A percentile compares a stretch with the other conserved stretches of the same genome.
phyloP scores from a whole-genome alignment of 2,888 invertebrate genomes.

The Euphydryas editha region DNA sequence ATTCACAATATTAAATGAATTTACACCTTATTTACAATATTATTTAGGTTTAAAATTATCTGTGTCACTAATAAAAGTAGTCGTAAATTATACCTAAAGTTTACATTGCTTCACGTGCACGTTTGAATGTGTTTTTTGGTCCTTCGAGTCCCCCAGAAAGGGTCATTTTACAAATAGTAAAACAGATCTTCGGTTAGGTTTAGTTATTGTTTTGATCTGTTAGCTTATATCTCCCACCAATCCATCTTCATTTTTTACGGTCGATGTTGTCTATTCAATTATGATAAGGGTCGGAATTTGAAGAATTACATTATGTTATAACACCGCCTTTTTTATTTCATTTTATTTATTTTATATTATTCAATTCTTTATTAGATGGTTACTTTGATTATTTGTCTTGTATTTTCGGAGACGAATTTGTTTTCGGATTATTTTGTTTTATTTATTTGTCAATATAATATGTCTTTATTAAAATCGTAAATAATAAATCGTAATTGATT shows the following conservation, averaged over 20 bases:
- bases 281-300: conserved; percentile 44
- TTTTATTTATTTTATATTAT: conserved; percentile 18
- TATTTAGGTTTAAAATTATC: conserved; percentile 39
- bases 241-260: conserved; percentile 49
- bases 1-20: conserved; percentile 19
- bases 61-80: conserved; percentile 48
- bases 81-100: conserved; percentile 54
- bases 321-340: conserved; percentile 18
- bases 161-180: conserved; percentile 58
- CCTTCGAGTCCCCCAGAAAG: conserved; percentile 49
- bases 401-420: conserved; percentile 13
- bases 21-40: conserved; percentile 6
- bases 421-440: not conserved
- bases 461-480: not conserved
- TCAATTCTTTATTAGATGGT: conserved; percentile 23
- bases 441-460: not conserved
- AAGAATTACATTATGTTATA: conserved; percentile 35
- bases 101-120: conserved; percentile 51
- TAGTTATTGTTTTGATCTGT: conserved; percentile 53
- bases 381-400: conserved; percentile 21
- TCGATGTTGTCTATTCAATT: conserved; percentile 46
- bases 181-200: conserved; percentile 45
- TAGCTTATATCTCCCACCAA: conserved; percentile 38
- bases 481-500: no score
- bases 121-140: conserved; percentile 42